Conservation (phyloP, 2,113 vertebrate species). For the Tupaia chinensis region DNA sequence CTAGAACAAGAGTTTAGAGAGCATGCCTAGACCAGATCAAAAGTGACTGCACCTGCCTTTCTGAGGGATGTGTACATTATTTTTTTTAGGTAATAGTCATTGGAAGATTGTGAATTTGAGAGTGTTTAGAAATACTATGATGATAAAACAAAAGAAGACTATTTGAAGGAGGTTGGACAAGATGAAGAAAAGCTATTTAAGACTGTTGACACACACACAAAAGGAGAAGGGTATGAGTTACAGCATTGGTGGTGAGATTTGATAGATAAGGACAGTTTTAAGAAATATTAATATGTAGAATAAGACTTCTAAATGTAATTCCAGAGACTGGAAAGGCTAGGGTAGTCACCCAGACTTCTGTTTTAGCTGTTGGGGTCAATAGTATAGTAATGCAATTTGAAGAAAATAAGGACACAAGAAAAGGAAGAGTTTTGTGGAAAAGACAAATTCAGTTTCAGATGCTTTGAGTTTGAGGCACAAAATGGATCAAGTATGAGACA, state of each 20-base stretch:
- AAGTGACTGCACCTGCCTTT: not conserved
- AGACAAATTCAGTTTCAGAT: not conserved
- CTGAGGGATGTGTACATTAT: not conserved
- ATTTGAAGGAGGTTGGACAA: not conserved
- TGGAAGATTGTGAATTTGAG: not conserved
- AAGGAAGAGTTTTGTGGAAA: not conserved
- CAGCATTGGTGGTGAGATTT: not conserved
- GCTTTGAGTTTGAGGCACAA: not conserved
- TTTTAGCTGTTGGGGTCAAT: not conserved
- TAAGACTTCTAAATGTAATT: not conserved
- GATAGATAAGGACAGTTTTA: not conserved
- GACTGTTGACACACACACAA: not conserved
- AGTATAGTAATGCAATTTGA: not conserved
- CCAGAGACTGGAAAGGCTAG: not conserved
- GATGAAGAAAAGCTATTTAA: not conserved
- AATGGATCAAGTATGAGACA: not conserved
- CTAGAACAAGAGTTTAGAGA: not conserved
- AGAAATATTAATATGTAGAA: not conserved
- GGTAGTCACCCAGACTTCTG: not conserved
- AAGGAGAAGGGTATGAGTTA: not conserved
- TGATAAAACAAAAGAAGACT: not conserved
- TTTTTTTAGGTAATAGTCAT: not conserved
- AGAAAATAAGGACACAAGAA: constrained; percentile 26
- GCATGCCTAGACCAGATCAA: not conserved
- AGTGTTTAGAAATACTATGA: not conserved